phyloP scores from a whole-genome alignment of 2,113 vertebrate species.

The Carassius auratus region DNA sequence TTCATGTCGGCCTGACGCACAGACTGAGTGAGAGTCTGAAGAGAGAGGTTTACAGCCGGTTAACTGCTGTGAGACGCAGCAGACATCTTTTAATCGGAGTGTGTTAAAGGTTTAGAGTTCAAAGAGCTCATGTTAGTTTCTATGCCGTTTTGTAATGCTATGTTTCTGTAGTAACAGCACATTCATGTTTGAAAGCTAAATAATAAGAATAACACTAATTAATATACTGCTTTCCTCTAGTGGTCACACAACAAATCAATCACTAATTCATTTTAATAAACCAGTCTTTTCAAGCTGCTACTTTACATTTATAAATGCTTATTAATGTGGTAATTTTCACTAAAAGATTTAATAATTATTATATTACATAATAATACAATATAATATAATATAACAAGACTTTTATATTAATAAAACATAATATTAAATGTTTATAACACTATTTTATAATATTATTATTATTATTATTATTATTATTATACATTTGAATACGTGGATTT shows the following conservation, averaged over 20 bases:
- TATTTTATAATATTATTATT: too few relatives aligned
- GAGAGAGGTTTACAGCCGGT: not conserved
- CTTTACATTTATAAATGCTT: not conserved
- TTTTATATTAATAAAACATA: too few relatives aligned
- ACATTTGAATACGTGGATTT: not conserved
- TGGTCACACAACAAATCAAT: conserved; percentile 44
- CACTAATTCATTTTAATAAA: not conserved
- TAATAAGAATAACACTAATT: not conserved
- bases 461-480: too few relatives aligned
- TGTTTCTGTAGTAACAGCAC: not conserved
- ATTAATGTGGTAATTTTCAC: not conserved
- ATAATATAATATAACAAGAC: too few relatives aligned
- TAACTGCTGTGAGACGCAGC: too few relatives aligned
- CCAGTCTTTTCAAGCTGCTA: not conserved
- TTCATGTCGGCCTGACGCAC: conserved; percentile 93
- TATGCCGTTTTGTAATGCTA: not conserved
- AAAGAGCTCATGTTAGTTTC: not conserved
- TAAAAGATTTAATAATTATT: not conserved
- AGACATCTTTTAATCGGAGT: too few relatives aligned
- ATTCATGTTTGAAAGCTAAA: not conserved
- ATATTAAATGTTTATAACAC: too few relatives aligned
- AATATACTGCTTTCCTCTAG: conserved; percentile 53
- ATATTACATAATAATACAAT: too few relatives aligned
- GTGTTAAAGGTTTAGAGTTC: not conserved
- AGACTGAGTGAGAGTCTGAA: conserved; percentile 88